Base-by-base conservation (phyloP, 1,140 invertebrate species). In the Lasioglossum baleicum region DNA sequence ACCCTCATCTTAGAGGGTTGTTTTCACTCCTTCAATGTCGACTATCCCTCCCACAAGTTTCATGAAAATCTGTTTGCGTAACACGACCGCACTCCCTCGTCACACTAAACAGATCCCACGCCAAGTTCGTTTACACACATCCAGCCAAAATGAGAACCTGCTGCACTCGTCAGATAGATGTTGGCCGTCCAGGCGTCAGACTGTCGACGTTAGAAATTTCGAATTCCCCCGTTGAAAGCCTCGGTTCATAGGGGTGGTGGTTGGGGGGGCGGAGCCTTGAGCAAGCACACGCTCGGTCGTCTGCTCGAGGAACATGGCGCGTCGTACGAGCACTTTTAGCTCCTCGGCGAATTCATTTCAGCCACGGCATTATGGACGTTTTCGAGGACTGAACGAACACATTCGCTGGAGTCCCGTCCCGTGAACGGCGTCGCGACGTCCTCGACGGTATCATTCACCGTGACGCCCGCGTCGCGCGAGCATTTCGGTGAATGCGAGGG, bases 321-420 rank as follows among this genome's bases (percentile, higher is more conserved):
- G 17, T 2, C 20, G 56, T 58, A 58, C 56, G 56, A 22, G 56
- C 20, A 58, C 56, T 58, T 58, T n/a, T n/a, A 58, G 56, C 56
- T 35, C 31, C 31, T 63, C 40, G 26, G 22, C 44, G 31, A 74
- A 65, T 74, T 74, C 63, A 44, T 48, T 64, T 64, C n/a, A 31
- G 31, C 17, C 11, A 11, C 20, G 44, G 26, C n/a, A 65, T 74
- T 65, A 74, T 48, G 15, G 10, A 4, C 44, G 44, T 35, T 22
- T 22, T 65, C 44, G 60, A 74, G 72, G 26, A 6, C 31, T 26
- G 22, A 74, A 74, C 72, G 72, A 65, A 65, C 51, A 74, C 72
- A 65, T 65, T 51, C 20, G 2, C 40, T 1, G 42, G 63, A 48
- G 35, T 35, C 13, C 3, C 51, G 17, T 48, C 20, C 42, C 60